phyloP scores from a whole-genome alignment of 2,797 vertebrate species.

The Epinephelus awoara region DNA sequence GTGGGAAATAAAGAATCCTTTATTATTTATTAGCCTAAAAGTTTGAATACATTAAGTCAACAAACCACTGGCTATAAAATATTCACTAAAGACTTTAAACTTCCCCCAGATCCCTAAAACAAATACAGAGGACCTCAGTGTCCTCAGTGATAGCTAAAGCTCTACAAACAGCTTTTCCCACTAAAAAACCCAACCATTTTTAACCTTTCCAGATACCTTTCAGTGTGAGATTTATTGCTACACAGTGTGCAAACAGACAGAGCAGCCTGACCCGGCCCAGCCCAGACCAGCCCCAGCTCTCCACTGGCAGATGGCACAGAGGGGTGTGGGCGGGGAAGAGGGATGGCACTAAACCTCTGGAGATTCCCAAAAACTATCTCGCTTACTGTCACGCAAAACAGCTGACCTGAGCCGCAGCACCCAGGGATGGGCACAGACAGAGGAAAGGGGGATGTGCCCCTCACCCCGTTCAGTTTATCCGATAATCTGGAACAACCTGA shows the following conservation, averaged over 20 bases:
- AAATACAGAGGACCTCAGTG: background rate
- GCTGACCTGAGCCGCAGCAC: conserved; percentile 10
- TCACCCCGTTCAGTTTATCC: conserved; percentile 24
- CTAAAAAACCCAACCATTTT: conserved; percentile 1
- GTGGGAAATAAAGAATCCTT: background rate
- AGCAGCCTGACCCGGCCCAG: conserved; percentile 29
- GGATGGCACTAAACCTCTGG: conserved; percentile 70
- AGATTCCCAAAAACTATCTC: conserved; percentile 59
- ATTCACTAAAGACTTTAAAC: background rate
- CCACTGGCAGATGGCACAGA: conserved; percentile 65
- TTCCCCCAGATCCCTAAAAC: background rate
- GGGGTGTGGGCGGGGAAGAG: conserved; percentile 34
- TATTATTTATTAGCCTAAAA: background rate
- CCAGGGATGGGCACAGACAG: background rate
- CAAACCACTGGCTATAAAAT: background rate
- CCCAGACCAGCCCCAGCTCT: conserved; percentile 15
- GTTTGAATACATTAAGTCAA: background rate
- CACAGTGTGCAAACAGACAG: conserved; percentile 1
- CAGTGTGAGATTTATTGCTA: conserved; percentile 5
- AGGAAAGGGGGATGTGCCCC: background rate
- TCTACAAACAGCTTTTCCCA: background rate
- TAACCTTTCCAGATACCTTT: conserved; percentile 1
- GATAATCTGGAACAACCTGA: conserved; percentile 50
- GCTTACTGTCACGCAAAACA: conserved; percentile 42
- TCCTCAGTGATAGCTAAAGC: background rate